Percentiles rank a stretch among this genome's conserved stretches.
Evolutionary conservation across 2,888 invertebrate genomes (phyloP).

Genomic region (Hemicrepidius hirtus): DNA sequence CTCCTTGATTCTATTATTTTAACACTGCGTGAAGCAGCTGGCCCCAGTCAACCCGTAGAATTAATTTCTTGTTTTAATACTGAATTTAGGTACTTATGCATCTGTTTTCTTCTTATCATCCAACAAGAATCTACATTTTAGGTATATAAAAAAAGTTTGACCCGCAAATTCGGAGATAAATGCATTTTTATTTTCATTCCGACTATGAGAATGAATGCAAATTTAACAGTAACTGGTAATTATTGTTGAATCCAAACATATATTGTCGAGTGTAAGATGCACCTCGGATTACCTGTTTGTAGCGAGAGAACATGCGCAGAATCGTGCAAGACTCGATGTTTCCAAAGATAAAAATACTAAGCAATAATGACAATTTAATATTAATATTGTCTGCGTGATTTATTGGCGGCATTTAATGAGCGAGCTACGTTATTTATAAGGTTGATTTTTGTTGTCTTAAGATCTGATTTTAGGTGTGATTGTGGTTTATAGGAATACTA

Average conservation of each 20-base stretch:
- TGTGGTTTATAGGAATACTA: constrained; percentile 2
- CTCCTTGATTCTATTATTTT: no score
- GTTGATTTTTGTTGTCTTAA: constrained; percentile 50
- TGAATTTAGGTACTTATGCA: no score
- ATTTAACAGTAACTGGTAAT: constrained; percentile 15
- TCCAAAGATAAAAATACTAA: constrained; percentile 60
- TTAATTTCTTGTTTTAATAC: no score
- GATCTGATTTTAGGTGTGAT: constrained; percentile 33
- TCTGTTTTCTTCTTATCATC: no score
- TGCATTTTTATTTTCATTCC: background rate
- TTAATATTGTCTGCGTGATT: constrained; percentile 64
- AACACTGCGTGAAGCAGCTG: no score
- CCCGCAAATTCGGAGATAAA: no score
- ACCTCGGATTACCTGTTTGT: constrained; percentile 38
- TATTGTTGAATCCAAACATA: constrained; percentile 32
- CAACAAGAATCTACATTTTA: no score
- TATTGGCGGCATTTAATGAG: constrained; percentile 55
- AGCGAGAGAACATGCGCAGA: constrained; percentile 50
- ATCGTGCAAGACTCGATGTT: constrained; percentile 60
- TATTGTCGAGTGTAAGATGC: constrained; percentile 40
- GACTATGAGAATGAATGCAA: background rate
- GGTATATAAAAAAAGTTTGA: no score
- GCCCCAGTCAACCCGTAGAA: no score
- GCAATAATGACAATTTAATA: constrained; percentile 65
- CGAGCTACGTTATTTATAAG: constrained; percentile 50